Conservation (phyloP, 2,888 invertebrate genomes). For the Trissoscelio sp. region DNA sequence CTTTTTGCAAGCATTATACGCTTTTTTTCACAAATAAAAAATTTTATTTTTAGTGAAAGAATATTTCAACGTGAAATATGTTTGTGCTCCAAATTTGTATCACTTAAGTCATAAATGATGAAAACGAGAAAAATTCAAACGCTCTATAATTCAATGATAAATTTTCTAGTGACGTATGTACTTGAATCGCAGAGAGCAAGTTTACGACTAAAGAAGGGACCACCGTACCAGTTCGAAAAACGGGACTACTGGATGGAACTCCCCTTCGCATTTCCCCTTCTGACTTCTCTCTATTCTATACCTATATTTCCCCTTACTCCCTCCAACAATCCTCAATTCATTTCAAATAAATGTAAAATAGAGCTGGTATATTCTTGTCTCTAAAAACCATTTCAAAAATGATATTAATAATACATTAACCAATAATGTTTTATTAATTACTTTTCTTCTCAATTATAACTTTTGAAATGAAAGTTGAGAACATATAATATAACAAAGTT, state of each 20-base stretch:
- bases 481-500: too few species aligned
- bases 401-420: too few species aligned
- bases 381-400: background rate
- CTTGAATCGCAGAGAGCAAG: slow-evolving; percentile 12
- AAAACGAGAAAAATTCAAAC: background rate
- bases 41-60: slow-evolving; percentile 1
- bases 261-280: slow-evolving; percentile 50
- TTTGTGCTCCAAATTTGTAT: background rate
- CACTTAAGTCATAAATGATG: background rate
- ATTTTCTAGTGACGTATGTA: slow-evolving; percentile 31
- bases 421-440: too few species aligned
- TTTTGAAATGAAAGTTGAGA: too few species aligned
- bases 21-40: slow-evolving; percentile 2
- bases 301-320: slow-evolving; percentile 49
- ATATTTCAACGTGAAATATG: background rate
- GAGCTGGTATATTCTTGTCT: too few species aligned
- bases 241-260: slow-evolving; percentile 22
- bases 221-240: slow-evolving; percentile 55
- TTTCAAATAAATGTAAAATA: slow-evolving; percentile 4
- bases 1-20: slow-evolving; percentile 46
- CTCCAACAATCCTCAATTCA: slow-evolving; percentile 30
- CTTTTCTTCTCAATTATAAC: too few species aligned
- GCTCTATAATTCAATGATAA: background rate
- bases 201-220: slow-evolving; percentile 39
- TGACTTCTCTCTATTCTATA: slow-evolving; percentile 4